Evolutionary conservation across 2,797 vertebrate species (phyloP).

Genomic region (Bovichtus variegatus): DNA sequence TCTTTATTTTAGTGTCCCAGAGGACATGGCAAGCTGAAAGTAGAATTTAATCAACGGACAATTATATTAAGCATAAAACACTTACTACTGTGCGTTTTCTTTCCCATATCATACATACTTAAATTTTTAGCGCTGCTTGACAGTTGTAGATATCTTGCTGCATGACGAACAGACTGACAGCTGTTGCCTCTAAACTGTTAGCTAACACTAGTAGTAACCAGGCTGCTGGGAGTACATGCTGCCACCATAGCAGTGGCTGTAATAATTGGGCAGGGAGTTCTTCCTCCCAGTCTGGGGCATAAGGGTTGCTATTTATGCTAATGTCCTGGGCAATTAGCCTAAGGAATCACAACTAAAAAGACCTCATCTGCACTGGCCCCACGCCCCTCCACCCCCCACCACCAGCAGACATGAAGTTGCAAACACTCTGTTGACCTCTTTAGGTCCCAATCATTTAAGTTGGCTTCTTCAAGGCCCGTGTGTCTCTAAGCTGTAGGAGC

Average conservation of each 20-base stretch:
- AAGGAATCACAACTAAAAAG: constrained; percentile 72
- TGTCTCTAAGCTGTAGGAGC: constrained; percentile 35
- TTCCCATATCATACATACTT: background rate
- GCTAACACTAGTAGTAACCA: constrained; percentile 64
- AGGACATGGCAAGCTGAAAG: background rate
- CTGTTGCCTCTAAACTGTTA: constrained; percentile 52
- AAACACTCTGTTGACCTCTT: constrained; percentile 46
- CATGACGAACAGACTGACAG: constrained; percentile 36
- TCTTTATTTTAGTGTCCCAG: background rate
- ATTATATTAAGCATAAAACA: background rate
- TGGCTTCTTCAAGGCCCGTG: constrained; percentile 36
- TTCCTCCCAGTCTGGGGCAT: constrained; percentile 74
- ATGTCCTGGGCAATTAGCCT: constrained; percentile 83
- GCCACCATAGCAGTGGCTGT: constrained; percentile 62
- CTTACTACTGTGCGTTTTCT: background rate
- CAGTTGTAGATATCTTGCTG: constrained; percentile 4
- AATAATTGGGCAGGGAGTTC: constrained; percentile 87
- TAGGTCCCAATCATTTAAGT: constrained; percentile 16
- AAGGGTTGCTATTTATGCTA: constrained; percentile 83
- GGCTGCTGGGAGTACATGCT: constrained; percentile 71
- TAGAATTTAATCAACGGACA: background rate
- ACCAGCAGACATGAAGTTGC: constrained; percentile 34
- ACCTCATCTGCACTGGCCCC: constrained; percentile 70
- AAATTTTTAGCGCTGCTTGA: constrained; percentile 12
- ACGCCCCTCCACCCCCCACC: constrained; percentile 24